These are phyloP conservation scores for Epizoanthus rinbou DNA, from an alignment of 92 coral and sea anemone species.

Conservation along the genomic window DNA sequence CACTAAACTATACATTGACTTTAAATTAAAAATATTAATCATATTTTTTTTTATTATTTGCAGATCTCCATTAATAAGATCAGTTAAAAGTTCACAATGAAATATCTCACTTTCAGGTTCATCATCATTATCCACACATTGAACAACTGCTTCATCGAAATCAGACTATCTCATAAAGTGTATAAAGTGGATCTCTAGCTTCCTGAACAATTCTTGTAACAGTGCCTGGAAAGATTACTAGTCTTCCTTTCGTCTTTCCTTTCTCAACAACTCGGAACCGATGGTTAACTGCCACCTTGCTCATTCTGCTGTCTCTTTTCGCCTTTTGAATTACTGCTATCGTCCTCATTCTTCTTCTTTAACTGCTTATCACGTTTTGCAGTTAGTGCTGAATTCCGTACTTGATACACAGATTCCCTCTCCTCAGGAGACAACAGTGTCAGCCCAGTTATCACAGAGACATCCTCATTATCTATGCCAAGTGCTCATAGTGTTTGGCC, in stretches of 20 bases:
- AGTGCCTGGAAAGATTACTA: slow-evolving; percentile 29
- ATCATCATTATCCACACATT: slow-evolving; percentile 17
- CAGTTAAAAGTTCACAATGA: too few relatives aligned
- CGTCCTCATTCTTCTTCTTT: slow-evolving; percentile 31
- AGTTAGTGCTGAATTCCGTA: slow-evolving; percentile 36
- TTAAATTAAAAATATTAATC: too few relatives aligned
- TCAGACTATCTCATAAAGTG: slow-evolving; percentile 15
- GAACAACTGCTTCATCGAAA: slow-evolving; percentile 18
- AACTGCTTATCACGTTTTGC: slow-evolving; percentile 38
- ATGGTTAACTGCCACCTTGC: slow-evolving; percentile 29
- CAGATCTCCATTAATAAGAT: too few relatives aligned
- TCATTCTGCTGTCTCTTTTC: slow-evolving; percentile 16
- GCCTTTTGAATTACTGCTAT: slow-evolving; percentile 26
- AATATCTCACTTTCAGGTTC: slow-evolving; percentile 26
- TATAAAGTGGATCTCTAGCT: slow-evolving; percentile 35
- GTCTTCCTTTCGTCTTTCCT: slow-evolving; percentile 29
- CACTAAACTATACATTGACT: too few relatives aligned
- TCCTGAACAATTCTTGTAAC: slow-evolving; percentile 40
- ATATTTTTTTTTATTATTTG: too few relatives aligned
- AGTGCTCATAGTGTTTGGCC: slow-evolving; percentile 39
- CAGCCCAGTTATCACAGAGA: slow-evolving; percentile 39
- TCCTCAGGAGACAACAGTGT: slow-evolving; percentile 23
- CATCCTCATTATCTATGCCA: slow-evolving; percentile 37
- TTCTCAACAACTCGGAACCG: slow-evolving; percentile 28
- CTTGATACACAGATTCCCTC: slow-evolving; percentile 29